Evolutionary conservation across 2,888 invertebrate species (phyloP).

Genomic region (Scelioninae gen. 1): DNA sequence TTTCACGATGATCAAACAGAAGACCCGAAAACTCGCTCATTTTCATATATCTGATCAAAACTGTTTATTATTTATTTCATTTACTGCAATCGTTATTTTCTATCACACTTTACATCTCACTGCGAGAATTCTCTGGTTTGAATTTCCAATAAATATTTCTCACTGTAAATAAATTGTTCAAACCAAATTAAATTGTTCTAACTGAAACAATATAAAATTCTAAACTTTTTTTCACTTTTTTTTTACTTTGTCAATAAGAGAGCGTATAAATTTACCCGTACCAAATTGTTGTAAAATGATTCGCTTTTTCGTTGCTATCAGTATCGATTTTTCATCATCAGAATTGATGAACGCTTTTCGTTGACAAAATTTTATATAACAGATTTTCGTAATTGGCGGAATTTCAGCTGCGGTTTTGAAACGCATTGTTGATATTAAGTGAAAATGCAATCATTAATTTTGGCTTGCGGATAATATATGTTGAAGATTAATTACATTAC

Average conservation of each 20-base stretch:
- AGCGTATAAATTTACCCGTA: too few species aligned
- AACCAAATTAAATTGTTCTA: neutral
- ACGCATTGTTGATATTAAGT: slow-evolving; percentile 53
- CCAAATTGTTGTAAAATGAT: neutral
- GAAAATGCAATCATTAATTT: slow-evolving; percentile 53
- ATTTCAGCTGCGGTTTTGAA: slow-evolving; percentile 22
- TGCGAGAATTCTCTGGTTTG: neutral
- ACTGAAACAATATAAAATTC: neutral
- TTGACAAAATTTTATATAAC: slow-evolving; percentile 27
- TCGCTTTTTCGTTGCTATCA: slow-evolving; percentile 10
- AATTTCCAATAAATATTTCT: neutral
- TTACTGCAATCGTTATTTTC: neutral
- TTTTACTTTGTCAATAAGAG: neutral
- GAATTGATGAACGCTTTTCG: slow-evolving; percentile 1
- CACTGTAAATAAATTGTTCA: neutral
- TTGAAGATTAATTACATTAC: slow-evolving; percentile 61
- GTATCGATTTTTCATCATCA: slow-evolving; percentile 31
- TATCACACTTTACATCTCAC: neutral
- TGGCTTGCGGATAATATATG: slow-evolving; percentile 42
- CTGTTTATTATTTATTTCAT: neutral
- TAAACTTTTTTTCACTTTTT: neutral
- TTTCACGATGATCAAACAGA: neutral
- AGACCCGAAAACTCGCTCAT: neutral
- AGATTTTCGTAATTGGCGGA: slow-evolving; percentile 16
- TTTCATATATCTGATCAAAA: neutral